Conservation (phyloP, 2,797 vertebrate species). For the Ctenopoma multispine region DNA sequence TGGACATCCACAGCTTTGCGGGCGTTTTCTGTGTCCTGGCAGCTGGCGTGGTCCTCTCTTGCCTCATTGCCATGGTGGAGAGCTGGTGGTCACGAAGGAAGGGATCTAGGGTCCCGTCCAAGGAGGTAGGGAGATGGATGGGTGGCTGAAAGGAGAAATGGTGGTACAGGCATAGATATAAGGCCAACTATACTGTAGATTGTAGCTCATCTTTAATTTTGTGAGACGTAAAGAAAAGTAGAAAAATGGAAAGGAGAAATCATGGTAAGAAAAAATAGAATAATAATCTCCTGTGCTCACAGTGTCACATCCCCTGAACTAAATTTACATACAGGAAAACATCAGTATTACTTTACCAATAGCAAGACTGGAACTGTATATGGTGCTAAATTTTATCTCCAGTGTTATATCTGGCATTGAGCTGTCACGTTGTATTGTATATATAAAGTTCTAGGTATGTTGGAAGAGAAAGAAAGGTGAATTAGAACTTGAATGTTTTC, state of each 20-base stretch:
- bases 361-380: background rate
- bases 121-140: slow-evolving; percentile 89
- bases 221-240: background rate
- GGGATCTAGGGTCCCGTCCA: slow-evolving; percentile 96
- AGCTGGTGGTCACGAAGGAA: slow-evolving; percentile 99
- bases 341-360: slow-evolving; percentile 23
- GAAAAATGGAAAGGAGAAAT: slow-evolving; percentile 4
- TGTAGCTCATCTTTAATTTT: background rate
- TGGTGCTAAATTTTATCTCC: slow-evolving; percentile 23
- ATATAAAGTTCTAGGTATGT: slow-evolving; percentile 13
- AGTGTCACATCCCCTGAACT: slow-evolving; percentile 21
- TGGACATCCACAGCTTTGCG: slow-evolving; percentile 98
- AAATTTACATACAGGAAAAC: slow-evolving; percentile 29
- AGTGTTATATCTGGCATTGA: slow-evolving; percentile 22
- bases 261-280: slow-evolving; percentile 3
- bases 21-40: slow-evolving; percentile 98
- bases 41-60: slow-evolving; percentile 96
- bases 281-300: slow-evolving; percentile 13
- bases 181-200: background rate
- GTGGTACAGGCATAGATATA: background rate
- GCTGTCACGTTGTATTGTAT: slow-evolving; percentile 26
- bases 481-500: slow-evolving; percentile 9
- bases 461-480: slow-evolving; percentile 14
- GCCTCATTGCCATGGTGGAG: slow-evolving; percentile 98
- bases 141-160: slow-evolving; percentile 5